phyloP scores from a whole-genome alignment of 1,140 invertebrate species.

The Drosophila malerkotliana region DNA sequence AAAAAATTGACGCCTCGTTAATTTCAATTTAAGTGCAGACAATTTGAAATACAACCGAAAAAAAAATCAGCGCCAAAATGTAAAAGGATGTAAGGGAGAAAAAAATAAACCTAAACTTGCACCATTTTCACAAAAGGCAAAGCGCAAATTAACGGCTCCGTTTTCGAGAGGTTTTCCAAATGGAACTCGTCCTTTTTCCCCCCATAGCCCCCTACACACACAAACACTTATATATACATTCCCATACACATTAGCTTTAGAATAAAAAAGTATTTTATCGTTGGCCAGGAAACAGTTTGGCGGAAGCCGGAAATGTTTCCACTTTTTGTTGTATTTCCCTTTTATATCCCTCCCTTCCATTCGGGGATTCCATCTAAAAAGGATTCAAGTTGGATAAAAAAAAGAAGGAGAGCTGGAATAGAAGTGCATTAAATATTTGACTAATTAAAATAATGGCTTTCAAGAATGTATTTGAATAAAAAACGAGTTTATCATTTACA shows the following conservation, averaged over 20 bases:
- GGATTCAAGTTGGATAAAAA: constrained; percentile 18
- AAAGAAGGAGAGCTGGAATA: not conserved
- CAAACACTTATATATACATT: constrained; percentile 10
- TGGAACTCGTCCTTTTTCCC: constrained; percentile 20
- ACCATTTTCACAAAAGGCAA: constrained; percentile 69
- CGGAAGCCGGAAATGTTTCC: constrained; percentile 79
- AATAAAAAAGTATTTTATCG: constrained; percentile 81
- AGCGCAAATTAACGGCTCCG: constrained; percentile 74
- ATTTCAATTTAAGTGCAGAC: constrained; percentile 82
- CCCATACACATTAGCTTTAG: constrained; percentile 66
- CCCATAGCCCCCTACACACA: not conserved
- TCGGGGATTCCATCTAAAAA: constrained; percentile 30
- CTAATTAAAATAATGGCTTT: constrained; percentile 79
- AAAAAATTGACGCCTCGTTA: constrained; percentile 79
- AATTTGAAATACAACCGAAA: constrained; percentile 63
- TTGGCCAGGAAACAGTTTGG: constrained; percentile 82
- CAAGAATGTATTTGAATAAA: constrained; percentile 57
- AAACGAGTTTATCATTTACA: constrained; percentile 39
- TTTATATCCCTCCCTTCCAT: constrained; percentile 13
- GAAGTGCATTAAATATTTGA: constrained; percentile 76
- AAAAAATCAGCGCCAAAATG: constrained; percentile 43
- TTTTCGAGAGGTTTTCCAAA: constrained; percentile 48
- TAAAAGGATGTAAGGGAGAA: not conserved
- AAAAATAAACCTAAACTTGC: constrained; percentile 48
- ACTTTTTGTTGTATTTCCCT: constrained; percentile 58